These are phyloP conservation scores for Hylaeus volcanicus DNA, from an alignment of 1,140 invertebrate species.

Conservation along the genomic window DNA sequence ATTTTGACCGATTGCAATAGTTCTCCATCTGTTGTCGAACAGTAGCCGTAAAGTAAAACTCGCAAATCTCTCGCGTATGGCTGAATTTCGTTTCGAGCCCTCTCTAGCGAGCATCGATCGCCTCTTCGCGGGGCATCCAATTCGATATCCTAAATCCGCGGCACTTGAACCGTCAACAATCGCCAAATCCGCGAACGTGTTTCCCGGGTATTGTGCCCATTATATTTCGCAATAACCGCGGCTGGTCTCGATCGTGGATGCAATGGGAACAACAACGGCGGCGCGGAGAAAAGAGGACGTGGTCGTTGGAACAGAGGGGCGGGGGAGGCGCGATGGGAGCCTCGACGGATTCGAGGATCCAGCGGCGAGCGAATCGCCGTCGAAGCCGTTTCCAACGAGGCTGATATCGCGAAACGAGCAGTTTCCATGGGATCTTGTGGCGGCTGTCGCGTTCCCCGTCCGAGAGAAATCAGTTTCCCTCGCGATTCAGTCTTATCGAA, in stretches of 20 bases:
- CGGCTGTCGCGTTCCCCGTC: conserved; percentile 28
- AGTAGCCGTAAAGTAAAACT: background rate
- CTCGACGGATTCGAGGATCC: conserved; percentile 26
- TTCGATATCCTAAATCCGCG: conserved; percentile 16
- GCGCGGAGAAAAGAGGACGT: too few species aligned
- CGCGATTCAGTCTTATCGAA: conserved; percentile 39
- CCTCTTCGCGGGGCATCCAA: background rate
- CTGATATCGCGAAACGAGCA: conserved; percentile 58
- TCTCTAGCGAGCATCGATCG: background rate
- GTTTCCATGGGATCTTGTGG: conserved; percentile 23
- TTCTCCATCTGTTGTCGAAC: too few species aligned
- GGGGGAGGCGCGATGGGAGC: background rate
- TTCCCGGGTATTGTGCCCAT: conserved; percentile 4
- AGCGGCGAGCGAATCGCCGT: conserved; percentile 33
- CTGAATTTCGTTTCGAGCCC: background rate
- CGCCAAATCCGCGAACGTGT: conserved; percentile 10
- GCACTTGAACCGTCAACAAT: conserved; percentile 21
- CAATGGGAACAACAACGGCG: conserved; percentile 1
- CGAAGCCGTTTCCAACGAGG: conserved; percentile 33
- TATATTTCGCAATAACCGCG: conserved; percentile 26
- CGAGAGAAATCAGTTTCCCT: conserved; percentile 56
- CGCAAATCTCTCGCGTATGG: background rate
- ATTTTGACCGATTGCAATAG: too few species aligned
- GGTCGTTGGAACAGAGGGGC: too few species aligned
- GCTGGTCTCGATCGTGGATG: too few species aligned